Conservation (phyloP, 2,888 invertebrate species). For the Dinocampus coccinellae region DNA sequence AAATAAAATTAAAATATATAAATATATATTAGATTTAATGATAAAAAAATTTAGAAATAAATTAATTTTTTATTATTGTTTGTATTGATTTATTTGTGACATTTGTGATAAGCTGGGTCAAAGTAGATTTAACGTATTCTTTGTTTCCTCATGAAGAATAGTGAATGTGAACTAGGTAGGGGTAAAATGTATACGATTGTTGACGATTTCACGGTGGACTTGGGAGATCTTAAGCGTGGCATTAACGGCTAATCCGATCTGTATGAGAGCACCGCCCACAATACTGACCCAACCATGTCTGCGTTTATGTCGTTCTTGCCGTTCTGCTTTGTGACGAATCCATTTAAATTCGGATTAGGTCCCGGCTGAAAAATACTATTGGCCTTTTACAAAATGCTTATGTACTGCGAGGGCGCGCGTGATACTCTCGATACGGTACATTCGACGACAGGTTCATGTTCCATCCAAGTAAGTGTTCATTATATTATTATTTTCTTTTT, state of each 20-base stretch:
- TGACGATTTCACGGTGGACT: constrained; percentile 56
- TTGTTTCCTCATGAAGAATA: constrained; percentile 1
- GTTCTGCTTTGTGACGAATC: constrained; percentile 48
- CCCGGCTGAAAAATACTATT: constrained; percentile 22
- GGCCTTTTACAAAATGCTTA: background rate
- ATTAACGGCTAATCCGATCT: constrained; percentile 49
- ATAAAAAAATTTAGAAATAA: background rate
- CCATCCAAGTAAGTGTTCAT: background rate
- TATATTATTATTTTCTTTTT: constrained; percentile 1
- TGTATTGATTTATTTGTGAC: constrained; percentile 10
- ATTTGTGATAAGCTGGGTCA: constrained; percentile 1
- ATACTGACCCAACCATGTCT: constrained; percentile 17
- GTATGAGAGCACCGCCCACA: constrained; percentile 50
- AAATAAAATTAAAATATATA: background rate
- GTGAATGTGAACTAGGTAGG: constrained; percentile 4
- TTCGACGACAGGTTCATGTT: constrained; percentile 36
- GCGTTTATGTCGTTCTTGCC: constrained; percentile 27
- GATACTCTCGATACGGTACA: constrained; percentile 43
- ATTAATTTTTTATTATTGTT: background rate
- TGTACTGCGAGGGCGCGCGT: constrained; percentile 26
- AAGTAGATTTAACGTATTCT: constrained; percentile 11
- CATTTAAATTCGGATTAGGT: constrained; percentile 60
- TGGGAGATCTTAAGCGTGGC: constrained; percentile 44
- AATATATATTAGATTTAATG: background rate
- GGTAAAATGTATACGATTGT: constrained; percentile 42